Conservation (phyloP, 2,113 vertebrate genomes). For the Cranoglanis bouderius region DNA sequence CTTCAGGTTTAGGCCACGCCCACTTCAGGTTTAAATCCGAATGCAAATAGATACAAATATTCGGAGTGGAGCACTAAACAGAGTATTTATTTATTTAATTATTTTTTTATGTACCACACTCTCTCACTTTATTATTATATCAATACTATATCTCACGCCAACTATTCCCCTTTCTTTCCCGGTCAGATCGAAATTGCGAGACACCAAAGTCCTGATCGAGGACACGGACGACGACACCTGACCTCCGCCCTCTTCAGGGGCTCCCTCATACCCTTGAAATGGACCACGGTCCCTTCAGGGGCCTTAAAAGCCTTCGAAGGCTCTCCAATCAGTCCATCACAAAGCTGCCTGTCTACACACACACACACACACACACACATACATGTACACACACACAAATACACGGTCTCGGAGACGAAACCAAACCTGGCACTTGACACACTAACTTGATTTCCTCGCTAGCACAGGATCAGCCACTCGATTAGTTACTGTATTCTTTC, state of each 20-base stretch:
- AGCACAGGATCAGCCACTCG: conserved; percentile 39
- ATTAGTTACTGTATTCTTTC: conserved; percentile 41
- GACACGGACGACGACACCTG: conserved; percentile 98
- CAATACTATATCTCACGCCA: not conserved
- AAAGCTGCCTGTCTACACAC: conserved; percentile 68
- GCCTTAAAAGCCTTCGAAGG: conserved; percentile 42
- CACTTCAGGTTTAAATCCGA: not conserved
- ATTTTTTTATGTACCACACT: too few species aligned
- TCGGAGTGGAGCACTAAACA: not conserved
- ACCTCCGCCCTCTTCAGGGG: conserved; percentile 74
- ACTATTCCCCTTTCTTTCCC: not conserved
- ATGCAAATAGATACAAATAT: not conserved
- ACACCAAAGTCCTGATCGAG: conserved; percentile 96
- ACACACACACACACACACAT: conserved; percentile 29
- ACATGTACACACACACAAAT: conserved; percentile 16
- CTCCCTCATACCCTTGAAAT: conserved; percentile 67
- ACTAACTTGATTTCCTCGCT: conserved; percentile 45
- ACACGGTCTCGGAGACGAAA: conserved; percentile 17
- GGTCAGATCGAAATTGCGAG: conserved; percentile 87
- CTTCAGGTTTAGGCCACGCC: not conserved
- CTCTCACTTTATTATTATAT: not conserved
- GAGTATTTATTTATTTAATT: too few species aligned
- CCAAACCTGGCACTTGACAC: conserved; percentile 23
- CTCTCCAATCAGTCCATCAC: conserved; percentile 66
- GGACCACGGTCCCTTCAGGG: conserved; percentile 62